These are phyloP conservation scores for Oryzias woworae DNA, from an alignment of 2,113 vertebrate genomes.

Conservation along the genomic window DNA sequence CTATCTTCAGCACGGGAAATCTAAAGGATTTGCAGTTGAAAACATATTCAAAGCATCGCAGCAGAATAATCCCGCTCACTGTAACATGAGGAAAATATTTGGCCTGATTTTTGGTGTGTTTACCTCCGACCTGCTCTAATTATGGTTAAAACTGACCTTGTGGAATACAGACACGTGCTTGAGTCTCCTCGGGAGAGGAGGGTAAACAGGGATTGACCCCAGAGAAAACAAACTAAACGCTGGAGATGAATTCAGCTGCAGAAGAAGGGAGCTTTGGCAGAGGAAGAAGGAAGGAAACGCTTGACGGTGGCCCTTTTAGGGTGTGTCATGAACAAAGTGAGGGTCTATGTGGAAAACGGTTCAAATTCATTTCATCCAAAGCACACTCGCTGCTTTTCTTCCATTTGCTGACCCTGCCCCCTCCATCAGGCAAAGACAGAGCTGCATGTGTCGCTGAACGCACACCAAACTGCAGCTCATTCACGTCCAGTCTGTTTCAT, in stretches of 20 bases:
- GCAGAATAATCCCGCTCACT: not conserved
- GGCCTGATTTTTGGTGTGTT: conserved; percentile 55
- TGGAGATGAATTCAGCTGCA: conserved; percentile 54
- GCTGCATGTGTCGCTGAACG: conserved; percentile 30
- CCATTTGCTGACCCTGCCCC: conserved; percentile 23
- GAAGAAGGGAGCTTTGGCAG: conserved; percentile 21
- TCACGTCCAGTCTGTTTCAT: not conserved
- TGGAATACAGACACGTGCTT: conserved; percentile 35
- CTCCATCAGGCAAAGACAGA: conserved; percentile 29
- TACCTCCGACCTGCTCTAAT: conserved; percentile 34
- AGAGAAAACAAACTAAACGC: conserved; percentile 58
- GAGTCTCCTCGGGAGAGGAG: conserved; percentile 17
- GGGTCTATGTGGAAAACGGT: conserved; percentile 41
- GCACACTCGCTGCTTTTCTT: conserved; percentile 30
- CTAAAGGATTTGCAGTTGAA: not conserved
- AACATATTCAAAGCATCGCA: not conserved
- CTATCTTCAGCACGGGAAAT: not conserved
- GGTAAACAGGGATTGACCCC: conserved; percentile 50
- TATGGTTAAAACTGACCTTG: conserved; percentile 7
- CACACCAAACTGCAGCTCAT: conserved; percentile 13
- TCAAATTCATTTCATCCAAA: conserved; percentile 33
- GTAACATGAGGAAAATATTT: conserved; percentile 7
- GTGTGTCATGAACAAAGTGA: conserved; percentile 45
- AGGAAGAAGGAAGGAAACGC: conserved; percentile 28
- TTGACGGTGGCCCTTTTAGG: conserved; percentile 46